Base-by-base conservation (phyloP, 2,113 vertebrate species). In the Leuciscus idus region DNA sequence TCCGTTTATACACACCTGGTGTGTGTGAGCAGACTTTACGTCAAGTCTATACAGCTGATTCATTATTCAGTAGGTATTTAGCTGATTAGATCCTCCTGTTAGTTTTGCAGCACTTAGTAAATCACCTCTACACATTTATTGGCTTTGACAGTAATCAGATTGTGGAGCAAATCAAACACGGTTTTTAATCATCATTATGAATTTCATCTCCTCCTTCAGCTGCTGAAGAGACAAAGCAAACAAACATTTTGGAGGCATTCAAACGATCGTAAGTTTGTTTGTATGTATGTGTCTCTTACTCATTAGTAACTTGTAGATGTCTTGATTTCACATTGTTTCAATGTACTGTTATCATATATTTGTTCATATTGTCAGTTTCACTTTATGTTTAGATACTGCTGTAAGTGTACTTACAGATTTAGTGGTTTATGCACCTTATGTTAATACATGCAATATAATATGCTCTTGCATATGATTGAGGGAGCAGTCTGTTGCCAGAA, bases 221-320 rank as follows among this genome's bases (percentile, higher is more conserved):
- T 3, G 92, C 90, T 26, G 89, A 93, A 73, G 94, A 95, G 70
- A 93, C 94, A 8, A 89, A 93, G 59, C 83, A 92, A 81, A 94
- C 91, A 59, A 95, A 95, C 90, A 93, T 94, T 89, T 92, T 97
- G 87, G 95, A 96, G 87, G 91, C 94, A 33, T 97, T 97, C 94
- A 97, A 96, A 88, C 91, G 96, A 89, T 92, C 94, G 97, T 97
- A 91, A 96, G 96, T 96, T 87, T 84, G 85, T 83, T 85, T 90
- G 81, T 85, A 26, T 88, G 87, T 85, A 30, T 21, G 68, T 84
- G 48, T 61, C 55, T 39, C 30, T 50, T 23, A 8, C 11, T 74
- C 28, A 64, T 82, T 73, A 68, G 2, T 70, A 36, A 48, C 59
- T 77, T 39, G 43, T 61, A 52, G 23, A n/a, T 46, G 76, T 84